phyloP scores from a whole-genome alignment of 2,797 vertebrate species.

The Chanos chanos region DNA sequence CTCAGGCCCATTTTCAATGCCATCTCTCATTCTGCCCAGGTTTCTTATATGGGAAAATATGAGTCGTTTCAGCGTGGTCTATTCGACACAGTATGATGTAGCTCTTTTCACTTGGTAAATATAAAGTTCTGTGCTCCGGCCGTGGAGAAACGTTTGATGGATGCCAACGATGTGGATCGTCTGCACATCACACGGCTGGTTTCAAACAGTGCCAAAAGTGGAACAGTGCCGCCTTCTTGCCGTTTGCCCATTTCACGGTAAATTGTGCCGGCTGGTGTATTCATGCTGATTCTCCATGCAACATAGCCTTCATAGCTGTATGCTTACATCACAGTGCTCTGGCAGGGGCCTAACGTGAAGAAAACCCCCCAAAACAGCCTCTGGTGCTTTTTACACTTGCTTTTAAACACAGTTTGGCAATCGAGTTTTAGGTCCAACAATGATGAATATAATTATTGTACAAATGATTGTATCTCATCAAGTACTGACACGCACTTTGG shows the following conservation, averaged over 20 bases:
- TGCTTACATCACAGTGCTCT: slow-evolving; percentile 21
- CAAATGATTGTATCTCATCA: background rate
- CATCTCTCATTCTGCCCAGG: too few species aligned
- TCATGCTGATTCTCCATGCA: slow-evolving; percentile 20
- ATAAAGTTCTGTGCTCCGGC: slow-evolving; percentile 11
- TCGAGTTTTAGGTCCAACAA: too few species aligned
- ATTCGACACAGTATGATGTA: background rate
- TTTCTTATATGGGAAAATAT: background rate
- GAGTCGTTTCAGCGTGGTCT: background rate
- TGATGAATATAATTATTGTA: background rate
- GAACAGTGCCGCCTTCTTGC: slow-evolving; percentile 49
- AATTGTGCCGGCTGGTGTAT: slow-evolving; percentile 40
- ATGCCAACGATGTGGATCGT: slow-evolving; percentile 8
- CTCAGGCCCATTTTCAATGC: too few species aligned
- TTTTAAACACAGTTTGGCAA: slow-evolving; percentile 7
- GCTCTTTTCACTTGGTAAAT: slow-evolving; percentile 30
- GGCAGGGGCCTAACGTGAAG: slow-evolving; percentile 12
- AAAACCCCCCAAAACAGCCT: slow-evolving; percentile 16
- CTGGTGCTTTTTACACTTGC: too few species aligned
- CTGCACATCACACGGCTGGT: slow-evolving; percentile 30
- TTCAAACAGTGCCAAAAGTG: slow-evolving; percentile 38
- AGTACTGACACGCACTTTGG: too few species aligned
- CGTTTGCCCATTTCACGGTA: slow-evolving; percentile 53
- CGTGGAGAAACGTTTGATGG: slow-evolving; percentile 18
- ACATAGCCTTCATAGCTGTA: slow-evolving; percentile 25